Evolutionary conservation across 2,888 invertebrate species (phyloP), one percentile per base, ranked within the genome.

Genomic region (Leptinotarsa tumamoca): DNA sequence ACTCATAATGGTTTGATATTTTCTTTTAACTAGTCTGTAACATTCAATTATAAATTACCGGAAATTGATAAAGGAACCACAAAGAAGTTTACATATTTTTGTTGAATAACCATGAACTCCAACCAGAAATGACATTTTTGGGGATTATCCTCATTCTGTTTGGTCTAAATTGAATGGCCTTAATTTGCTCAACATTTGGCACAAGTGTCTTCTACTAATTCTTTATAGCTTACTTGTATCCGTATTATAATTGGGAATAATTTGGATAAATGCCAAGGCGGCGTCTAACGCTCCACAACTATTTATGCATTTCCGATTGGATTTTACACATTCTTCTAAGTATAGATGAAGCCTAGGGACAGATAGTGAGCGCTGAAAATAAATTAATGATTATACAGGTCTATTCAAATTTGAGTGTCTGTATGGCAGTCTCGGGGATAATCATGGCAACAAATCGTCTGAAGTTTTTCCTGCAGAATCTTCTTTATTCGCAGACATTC

Each of bases 141-240:
- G 14, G 27, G 23, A 63, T 63, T 33, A 43, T 63, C n/a, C 63
- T 43, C 43, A n/a, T 72, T 67, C 68, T 50, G 71, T 75, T 68
- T 67, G 63, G 72, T 72, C 72, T 58, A 76, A 63, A 72, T 69
- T 51, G 70, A 72, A 72, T 75, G 77, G 72, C 72, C 69, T 75
- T 75, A 75, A 68, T 63, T 61, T 63, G 54, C 58, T 67, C 56
- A 69, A 73, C 69, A 79, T 76, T 82, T 80, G 81, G 80, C 81
- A 81, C 77, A 68, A 74, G 81, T 82, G 83, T 83, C 82, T 84
- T 82, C 84, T 84, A 83, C 84, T 85, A 83, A 82, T 80, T 75
- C 75, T 72, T 69, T 69, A 75, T 72, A 52, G 66, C 80, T 80
- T 79, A 80, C 79, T 78, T 81, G 80, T 21, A 18, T 58, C 21